Percentiles rank a stretch among this genome's conserved stretches.
These are phyloP conservation scores for Parnassius apollo DNA, from an alignment of 2,888 invertebrate genomes.

Conservation along the genomic window DNA sequence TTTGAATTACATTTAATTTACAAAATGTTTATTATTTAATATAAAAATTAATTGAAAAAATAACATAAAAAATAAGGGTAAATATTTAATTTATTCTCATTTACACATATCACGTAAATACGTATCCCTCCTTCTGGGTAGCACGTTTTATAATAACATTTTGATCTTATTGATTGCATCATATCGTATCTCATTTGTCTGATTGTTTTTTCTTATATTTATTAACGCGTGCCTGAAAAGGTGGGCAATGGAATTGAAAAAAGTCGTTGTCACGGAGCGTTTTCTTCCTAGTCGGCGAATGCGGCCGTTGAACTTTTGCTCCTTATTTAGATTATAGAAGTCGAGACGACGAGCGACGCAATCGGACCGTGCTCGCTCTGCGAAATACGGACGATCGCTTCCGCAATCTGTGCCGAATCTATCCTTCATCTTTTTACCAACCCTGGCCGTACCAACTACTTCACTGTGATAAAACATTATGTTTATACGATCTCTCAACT, in stretches of 20 bases:
- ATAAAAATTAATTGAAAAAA: neutral
- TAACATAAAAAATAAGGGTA: no score
- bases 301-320: constrained; percentile 77
- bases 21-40: no score
- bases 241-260: constrained; percentile 12
- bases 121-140: no score
- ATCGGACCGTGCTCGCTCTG: constrained; percentile 56
- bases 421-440: constrained; percentile 34
- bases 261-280: constrained; percentile 47
- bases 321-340: constrained; percentile 80
- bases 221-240: neutral
- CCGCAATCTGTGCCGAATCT: constrained; percentile 61
- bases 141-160: no score
- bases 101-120: no score
- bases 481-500: neutral
- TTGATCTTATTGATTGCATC: no score
- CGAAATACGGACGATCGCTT: constrained; percentile 69
- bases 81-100: no score
- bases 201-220: no score
- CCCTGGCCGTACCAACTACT: constrained; percentile 9
- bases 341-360: constrained; percentile 71
- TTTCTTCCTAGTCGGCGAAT: constrained; percentile 62
- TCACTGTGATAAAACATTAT: constrained; percentile 1
- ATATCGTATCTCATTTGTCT: no score
- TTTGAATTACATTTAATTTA: no score